These are phyloP conservation scores for Chamaea fasciata DNA, from an alignment of 2,113 vertebrate genomes.

Conservation along the genomic window DNA sequence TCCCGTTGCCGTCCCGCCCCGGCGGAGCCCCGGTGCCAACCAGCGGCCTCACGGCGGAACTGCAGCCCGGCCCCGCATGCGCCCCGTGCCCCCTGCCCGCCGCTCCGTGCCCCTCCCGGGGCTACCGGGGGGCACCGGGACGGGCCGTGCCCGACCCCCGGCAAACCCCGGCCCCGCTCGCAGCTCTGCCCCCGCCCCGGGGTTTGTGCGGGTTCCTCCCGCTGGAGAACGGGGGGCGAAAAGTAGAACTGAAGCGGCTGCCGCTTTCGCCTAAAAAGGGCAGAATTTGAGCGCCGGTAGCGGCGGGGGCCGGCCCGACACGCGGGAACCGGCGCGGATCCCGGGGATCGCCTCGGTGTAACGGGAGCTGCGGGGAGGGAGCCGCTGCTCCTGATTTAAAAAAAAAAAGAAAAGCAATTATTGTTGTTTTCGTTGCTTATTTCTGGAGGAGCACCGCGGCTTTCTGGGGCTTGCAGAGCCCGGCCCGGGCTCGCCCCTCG, in stretches of 20 bases:
- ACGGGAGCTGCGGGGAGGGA: background rate
- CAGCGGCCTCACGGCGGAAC: background rate
- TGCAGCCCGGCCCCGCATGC: background rate
- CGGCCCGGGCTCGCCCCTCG: background rate
- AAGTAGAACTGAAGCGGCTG: background rate
- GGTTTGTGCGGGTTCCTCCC: too few species aligned
- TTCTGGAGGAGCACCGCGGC: background rate
- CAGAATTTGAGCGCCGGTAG: background rate
- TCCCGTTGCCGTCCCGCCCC: background rate
- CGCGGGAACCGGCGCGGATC: background rate
- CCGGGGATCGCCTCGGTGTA: background rate
- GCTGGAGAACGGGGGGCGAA: background rate
- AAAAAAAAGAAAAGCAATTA: too few species aligned
- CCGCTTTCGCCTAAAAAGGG: slow-evolving; percentile 24
- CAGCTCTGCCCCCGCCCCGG: background rate
- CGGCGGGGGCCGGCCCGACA: background rate
- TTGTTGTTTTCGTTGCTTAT: background rate
- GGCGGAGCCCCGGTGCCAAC: slow-evolving; percentile 1
- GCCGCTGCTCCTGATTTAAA: background rate
- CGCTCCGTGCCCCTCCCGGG: too few species aligned
- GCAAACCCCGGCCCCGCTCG: background rate
- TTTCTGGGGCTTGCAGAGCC: background rate
- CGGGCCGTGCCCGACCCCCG: background rate
- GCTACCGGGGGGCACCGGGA: background rate
- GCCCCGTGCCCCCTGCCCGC: fast-evolving